Evolutionary conservation across 2,888 invertebrate genomes (phyloP).

Genomic region (Saturnia pavonia): DNA sequence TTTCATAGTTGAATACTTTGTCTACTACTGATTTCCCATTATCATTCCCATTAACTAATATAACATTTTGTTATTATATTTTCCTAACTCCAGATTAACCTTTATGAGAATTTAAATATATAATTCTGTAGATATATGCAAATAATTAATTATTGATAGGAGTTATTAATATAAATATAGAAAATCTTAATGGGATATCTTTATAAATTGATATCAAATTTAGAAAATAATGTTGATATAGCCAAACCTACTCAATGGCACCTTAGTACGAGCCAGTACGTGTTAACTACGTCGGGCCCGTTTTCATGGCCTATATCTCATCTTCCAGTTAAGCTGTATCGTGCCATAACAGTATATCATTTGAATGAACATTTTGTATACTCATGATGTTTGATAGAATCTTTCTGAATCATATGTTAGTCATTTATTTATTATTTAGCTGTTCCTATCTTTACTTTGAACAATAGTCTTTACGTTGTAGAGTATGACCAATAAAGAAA

Average conservation of each 20-base stretch:
- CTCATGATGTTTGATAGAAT: constrained; percentile 11
- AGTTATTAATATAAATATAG: background rate
- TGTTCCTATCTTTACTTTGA: too few species aligned
- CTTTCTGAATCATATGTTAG: background rate
- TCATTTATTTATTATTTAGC: background rate
- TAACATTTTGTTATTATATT: too few species aligned
- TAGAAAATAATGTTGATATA: constrained; percentile 26
- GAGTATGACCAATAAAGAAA: too few species aligned
- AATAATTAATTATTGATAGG: background rate
- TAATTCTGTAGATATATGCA: background rate
- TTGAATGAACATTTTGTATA: constrained; percentile 26
- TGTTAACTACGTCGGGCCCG: constrained; percentile 46
- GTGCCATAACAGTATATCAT: constrained; percentile 32
- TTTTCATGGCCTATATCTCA: constrained; percentile 51
- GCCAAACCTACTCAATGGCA: constrained; percentile 32
- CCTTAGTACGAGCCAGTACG: constrained; percentile 38
- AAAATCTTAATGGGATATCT: background rate
- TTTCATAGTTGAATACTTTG: too few species aligned
- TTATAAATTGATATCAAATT: constrained; percentile 12
- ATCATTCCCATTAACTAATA: too few species aligned
- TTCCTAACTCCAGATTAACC: background rate
- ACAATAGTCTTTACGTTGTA: too few species aligned
- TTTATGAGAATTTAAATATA: too few species aligned
- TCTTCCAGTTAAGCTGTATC: constrained; percentile 30
- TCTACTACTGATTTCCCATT: too few species aligned